Evolutionary conservation across 2,113 vertebrate species (phyloP).

Genomic region (Carollia perspicillata): DNA sequence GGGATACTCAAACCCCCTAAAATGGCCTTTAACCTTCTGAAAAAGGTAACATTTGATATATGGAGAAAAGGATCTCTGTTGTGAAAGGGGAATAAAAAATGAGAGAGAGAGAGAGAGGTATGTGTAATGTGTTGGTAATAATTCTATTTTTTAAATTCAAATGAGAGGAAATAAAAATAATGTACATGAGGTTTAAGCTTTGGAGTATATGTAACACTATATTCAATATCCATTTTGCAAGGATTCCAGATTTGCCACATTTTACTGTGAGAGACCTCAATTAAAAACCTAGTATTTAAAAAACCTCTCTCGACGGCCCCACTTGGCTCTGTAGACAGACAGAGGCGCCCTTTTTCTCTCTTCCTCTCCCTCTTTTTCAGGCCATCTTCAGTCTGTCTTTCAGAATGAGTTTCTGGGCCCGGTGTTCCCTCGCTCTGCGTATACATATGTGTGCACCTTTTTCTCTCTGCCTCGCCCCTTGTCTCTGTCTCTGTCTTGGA

Average conservation of each 20-base stretch:
- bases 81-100: neutral
- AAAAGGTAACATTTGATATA: neutral
- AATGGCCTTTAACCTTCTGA: neutral
- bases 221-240: constrained; percentile 16
- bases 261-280: neutral
- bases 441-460: neutral
- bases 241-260: neutral
- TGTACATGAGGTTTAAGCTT: neutral
- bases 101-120: neutral
- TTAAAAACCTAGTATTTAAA: neutral
- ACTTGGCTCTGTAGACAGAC: neutral
- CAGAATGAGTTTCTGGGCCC: neutral
- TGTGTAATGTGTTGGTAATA: neutral
- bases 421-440: neutral
- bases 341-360: neutral
- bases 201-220: neutral
- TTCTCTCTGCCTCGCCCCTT: neutral
- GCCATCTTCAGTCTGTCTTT: neutral
- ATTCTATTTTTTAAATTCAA: neutral
- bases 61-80: neutral
- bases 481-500: neutral
- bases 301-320: neutral
- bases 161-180: neutral
- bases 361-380: neutral
- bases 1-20: neutral